Evolutionary conservation across 2,888 invertebrate genomes (phyloP).

Genomic region (Encarsia formosa): DNA sequence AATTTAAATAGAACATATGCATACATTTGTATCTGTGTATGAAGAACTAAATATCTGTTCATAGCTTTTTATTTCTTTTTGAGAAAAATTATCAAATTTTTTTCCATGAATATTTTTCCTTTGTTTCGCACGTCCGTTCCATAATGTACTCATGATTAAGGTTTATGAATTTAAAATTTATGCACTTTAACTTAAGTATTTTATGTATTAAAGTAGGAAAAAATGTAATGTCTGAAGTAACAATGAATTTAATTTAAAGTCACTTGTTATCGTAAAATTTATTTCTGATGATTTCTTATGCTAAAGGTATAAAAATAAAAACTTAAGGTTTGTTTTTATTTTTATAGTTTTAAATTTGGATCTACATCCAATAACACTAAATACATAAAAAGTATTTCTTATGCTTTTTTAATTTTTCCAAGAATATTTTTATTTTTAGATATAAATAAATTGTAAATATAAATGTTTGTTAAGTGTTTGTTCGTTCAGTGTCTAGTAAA

Average conservation of each 20-base stretch:
- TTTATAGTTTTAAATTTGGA: too few relatives aligned
- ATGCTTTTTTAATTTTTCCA: too few relatives aligned
- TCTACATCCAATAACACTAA: too few relatives aligned
- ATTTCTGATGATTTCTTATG: neutral
- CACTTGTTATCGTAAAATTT: slow-evolving; percentile 13
- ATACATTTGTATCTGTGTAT: neutral
- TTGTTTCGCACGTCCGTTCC: slow-evolving; percentile 13
- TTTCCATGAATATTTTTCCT: slow-evolving; percentile 12
- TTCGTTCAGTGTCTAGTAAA: too few relatives aligned
- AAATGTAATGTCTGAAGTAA: neutral
- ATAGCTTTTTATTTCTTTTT: too few relatives aligned
- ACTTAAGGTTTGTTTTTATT: too few relatives aligned
- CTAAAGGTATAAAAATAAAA: neutral
- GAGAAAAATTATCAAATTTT: neutral
- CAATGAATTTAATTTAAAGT: slow-evolving; percentile 3
- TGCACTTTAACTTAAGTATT: slow-evolving; percentile 13
- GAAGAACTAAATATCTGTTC: too few relatives aligned
- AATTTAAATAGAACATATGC: neutral
- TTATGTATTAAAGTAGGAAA: neutral
- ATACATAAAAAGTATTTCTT: too few relatives aligned
- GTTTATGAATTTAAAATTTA: slow-evolving; percentile 16
- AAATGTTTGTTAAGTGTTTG: too few relatives aligned
- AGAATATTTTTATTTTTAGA: too few relatives aligned
- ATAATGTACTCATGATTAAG: slow-evolving; percentile 21
- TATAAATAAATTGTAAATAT: too few relatives aligned